Conservation (phyloP, 2,888 invertebrate genomes). For the Byasa hedistus region DNA sequence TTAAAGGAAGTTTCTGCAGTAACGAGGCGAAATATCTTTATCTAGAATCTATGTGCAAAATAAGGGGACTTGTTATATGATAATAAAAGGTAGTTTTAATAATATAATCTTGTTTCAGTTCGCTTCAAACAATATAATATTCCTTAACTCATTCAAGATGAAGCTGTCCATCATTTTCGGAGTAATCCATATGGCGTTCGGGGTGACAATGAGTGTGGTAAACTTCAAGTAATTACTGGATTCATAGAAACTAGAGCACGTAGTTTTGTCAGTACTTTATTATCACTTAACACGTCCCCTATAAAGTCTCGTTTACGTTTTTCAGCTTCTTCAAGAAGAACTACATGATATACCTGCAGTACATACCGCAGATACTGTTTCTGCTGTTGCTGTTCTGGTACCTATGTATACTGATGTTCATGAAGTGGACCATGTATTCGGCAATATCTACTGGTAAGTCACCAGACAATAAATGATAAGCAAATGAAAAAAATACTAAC, state of each 20-base stretch:
- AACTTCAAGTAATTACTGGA: slow-evolving; percentile 81
- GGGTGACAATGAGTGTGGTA: slow-evolving; percentile 82
- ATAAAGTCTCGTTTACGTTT: slow-evolving; percentile 35
- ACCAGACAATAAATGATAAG: neutral
- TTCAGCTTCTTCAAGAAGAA: slow-evolving; percentile 72
- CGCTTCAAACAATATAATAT: slow-evolving; percentile 83
- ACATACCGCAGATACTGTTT: slow-evolving; percentile 86
- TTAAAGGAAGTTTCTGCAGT: no score
- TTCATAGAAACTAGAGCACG: slow-evolving; percentile 70
- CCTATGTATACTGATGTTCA: slow-evolving; percentile 82
- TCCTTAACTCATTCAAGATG: slow-evolving; percentile 88
- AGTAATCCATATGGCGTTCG: slow-evolving; percentile 87
- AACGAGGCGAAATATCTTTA: no score
- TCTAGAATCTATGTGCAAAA: no score
- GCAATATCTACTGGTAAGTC: slow-evolving; percentile 58
- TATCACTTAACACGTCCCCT: slow-evolving; percentile 29
- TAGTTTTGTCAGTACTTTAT: slow-evolving; percentile 39
- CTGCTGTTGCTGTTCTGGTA: slow-evolving; percentile 85
- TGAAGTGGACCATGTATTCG: slow-evolving; percentile 84
- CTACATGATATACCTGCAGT: slow-evolving; percentile 80
- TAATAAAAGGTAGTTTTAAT: no score
- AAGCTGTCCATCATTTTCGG: slow-evolving; percentile 86
- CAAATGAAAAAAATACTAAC: neutral
- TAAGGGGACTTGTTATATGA: no score
- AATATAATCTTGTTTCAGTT: slow-evolving; percentile 56